Conservation (phyloP, 1,140 invertebrate species). For the Plodia interpunctella region DNA sequence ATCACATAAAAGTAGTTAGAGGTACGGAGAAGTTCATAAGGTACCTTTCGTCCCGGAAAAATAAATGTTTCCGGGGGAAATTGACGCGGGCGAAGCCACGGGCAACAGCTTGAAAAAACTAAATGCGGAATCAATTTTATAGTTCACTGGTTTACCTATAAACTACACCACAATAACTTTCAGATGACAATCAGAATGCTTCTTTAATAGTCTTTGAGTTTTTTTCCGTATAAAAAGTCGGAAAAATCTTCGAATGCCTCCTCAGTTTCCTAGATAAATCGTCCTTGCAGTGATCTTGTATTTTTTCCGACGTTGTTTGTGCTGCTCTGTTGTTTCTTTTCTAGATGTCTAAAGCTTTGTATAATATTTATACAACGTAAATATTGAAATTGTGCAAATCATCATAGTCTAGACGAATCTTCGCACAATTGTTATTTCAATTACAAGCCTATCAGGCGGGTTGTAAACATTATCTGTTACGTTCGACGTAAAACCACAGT, state of each 20-base stretch:
- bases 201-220: neutral
- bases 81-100: no score
- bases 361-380: neutral
- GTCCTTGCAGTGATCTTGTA: neutral
- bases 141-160: slow-evolving; percentile 4
- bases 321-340: no score
- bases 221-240: neutral
- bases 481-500: no score
- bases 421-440: neutral
- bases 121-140: slow-evolving; percentile 1
- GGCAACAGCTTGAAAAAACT: no score
- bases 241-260: neutral
- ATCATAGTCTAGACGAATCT: neutral
- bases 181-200: neutral
- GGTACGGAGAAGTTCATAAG: no score
- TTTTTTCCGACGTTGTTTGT: neutral
- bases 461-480: no score
- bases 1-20: no score
- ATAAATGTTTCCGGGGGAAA: no score
- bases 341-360: no score
- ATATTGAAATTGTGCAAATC: neutral
- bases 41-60: no score
- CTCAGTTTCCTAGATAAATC: neutral
- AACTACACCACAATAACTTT: neutral
- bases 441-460: no score